Conservation (phyloP, 2,113 vertebrate genomes). For the Corythaeola cristata region DNA sequence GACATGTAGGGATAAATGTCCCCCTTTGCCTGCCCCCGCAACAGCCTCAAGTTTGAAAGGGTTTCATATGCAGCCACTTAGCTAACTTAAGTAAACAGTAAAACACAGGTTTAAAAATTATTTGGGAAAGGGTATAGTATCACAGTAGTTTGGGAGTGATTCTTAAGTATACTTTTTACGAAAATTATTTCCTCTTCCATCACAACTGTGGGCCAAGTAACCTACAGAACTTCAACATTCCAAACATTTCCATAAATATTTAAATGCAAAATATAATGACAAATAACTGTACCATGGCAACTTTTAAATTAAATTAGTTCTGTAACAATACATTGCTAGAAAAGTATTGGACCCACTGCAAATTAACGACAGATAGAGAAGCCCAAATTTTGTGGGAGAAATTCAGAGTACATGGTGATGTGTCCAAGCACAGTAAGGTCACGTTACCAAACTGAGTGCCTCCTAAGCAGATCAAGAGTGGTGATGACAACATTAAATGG, state of each 20-base stretch:
- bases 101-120: background rate
- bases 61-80: background rate
- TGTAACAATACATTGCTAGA: background rate
- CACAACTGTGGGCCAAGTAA: background rate
- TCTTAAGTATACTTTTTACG: rapidly evolving
- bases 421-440: background rate
- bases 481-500: background rate
- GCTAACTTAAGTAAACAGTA: background rate
- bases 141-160: background rate
- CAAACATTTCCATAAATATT: background rate
- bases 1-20: background rate
- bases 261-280: background rate
- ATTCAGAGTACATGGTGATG: background rate
- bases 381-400: background rate
- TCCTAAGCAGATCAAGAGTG: background rate
- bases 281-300: background rate
- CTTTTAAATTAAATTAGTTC: background rate
- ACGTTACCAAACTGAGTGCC: background rate
- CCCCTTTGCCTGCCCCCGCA: background rate
- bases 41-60: background rate
- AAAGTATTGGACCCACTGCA: background rate
- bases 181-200: background rate
- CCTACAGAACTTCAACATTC: background rate
- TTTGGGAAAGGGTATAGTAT: background rate
- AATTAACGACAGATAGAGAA: background rate